These are phyloP conservation scores for Poecilus cupreus DNA, from an alignment of 2,888 invertebrate genomes.

Conservation along the genomic window DNA sequence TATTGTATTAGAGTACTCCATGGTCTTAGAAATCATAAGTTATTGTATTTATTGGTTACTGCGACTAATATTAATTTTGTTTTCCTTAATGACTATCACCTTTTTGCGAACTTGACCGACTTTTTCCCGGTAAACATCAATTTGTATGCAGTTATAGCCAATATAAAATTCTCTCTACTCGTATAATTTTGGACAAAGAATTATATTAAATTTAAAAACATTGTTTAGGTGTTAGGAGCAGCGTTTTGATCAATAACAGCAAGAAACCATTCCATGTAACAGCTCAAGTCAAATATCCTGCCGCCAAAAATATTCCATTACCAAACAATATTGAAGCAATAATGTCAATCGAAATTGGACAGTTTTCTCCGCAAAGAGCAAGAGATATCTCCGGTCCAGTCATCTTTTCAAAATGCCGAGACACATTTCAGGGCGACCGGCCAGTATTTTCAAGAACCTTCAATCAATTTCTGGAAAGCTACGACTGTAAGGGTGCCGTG, in stretches of 20 bases:
- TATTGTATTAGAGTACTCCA: not conserved
- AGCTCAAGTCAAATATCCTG: constrained; percentile 74
- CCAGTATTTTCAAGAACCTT: constrained; percentile 60
- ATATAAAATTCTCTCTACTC: not conserved
- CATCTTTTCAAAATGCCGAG: constrained; percentile 73
- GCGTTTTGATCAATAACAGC: constrained; percentile 49
- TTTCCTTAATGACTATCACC: not conserved
- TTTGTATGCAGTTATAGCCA: not conserved
- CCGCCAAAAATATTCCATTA: constrained; percentile 75
- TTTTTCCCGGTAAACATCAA: not conserved
- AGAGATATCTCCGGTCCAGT: constrained; percentile 80
- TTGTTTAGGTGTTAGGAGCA: constrained; percentile 46
- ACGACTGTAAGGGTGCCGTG: constrained; percentile 81
- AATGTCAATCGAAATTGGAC: constrained; percentile 78
- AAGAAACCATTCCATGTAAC: constrained; percentile 71
- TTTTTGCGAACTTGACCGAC: not conserved
- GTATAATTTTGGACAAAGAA: not conserved
- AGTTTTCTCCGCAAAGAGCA: constrained; percentile 79
- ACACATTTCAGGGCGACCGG: constrained; percentile 53
- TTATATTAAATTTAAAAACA: not conserved
- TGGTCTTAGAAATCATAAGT: too few relatives aligned
- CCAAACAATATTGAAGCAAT: constrained; percentile 80
- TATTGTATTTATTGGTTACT: too few relatives aligned
- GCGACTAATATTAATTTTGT: not conserved
- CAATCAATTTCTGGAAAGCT: constrained; percentile 80